phyloP scores from a whole-genome alignment of 2,888 invertebrate genomes.

The Nomada ruficornis region DNA sequence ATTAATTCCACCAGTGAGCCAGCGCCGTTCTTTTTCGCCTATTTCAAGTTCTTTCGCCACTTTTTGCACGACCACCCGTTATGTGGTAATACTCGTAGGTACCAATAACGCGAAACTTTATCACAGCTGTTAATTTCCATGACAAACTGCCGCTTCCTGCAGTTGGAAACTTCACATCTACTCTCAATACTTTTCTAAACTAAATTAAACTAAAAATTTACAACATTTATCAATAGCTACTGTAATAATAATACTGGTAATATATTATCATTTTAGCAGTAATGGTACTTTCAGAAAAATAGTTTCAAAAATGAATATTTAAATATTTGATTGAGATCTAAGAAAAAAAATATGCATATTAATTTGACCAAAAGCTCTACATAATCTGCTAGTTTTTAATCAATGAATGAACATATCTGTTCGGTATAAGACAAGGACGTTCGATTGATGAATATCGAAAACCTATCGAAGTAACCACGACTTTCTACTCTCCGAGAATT shows the following conservation, averaged over 20 bases:
- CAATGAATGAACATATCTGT: background rate
- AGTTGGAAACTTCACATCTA: background rate
- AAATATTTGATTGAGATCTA: background rate
- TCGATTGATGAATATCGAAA: background rate
- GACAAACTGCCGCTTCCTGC: background rate
- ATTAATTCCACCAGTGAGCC: conserved; percentile 22
- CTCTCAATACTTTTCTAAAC: background rate
- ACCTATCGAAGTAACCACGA: too few species aligned
- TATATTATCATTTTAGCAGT: background rate
- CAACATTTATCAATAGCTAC: background rate
- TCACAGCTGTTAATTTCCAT: conserved; percentile 26
- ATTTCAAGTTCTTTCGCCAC: background rate
- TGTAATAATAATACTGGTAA: background rate
- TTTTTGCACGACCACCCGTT: conserved; percentile 35
- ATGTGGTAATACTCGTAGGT: background rate
- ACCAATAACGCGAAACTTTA: background rate
- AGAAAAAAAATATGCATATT: too few species aligned
- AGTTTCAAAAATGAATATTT: background rate
- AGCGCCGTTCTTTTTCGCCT: conserved; percentile 15
- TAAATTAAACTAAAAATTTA: background rate
- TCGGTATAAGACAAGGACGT: background rate
- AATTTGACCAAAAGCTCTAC: too few species aligned
- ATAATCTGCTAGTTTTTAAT: background rate
- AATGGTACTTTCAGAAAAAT: background rate
- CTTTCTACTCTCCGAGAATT: background rate